Evolutionary conservation across 1,140 invertebrate genomes (phyloP).

Genomic region (Trissolcus basalis): DNA sequence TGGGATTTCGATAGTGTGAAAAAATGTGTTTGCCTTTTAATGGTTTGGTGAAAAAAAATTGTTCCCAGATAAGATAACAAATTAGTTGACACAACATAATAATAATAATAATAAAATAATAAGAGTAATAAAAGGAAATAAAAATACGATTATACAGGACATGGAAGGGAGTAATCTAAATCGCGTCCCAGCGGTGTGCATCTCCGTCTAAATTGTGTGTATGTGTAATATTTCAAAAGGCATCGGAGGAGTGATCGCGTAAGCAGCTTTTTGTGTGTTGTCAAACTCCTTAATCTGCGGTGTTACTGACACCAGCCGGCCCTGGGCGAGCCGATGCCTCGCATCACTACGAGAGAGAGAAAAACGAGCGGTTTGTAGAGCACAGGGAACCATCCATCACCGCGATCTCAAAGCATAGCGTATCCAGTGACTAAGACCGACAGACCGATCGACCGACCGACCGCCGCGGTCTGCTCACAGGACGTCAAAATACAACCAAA

Average conservation of each 20-base stretch:
- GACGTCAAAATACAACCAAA: conserved; percentile 72
- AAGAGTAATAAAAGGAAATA: too few relatives aligned
- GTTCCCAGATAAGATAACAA: too few relatives aligned
- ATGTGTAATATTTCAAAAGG: conserved; percentile 49
- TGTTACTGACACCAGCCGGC: conserved; percentile 63
- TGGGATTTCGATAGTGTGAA: too few relatives aligned
- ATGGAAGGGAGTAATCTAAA: conserved; percentile 5
- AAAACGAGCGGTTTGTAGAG: conserved; percentile 64
- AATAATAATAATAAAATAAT: too few relatives aligned
- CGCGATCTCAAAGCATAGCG: conserved; percentile 69
- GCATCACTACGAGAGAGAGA: conserved; percentile 53
- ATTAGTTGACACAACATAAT: too few relatives aligned
- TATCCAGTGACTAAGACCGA: conserved; percentile 67
- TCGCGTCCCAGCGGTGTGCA: neutral
- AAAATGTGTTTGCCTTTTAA: too few relatives aligned
- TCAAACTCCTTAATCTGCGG: conserved; percentile 59
- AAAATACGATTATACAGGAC: too few relatives aligned
- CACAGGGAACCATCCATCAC: conserved; percentile 75
- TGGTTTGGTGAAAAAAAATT: too few relatives aligned
- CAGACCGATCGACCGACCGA: conserved; percentile 44
- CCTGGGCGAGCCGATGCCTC: conserved; percentile 53
- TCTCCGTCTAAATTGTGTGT: conserved; percentile 38
- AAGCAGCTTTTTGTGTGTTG: conserved; percentile 58
- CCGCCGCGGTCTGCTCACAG: conserved; percentile 58
- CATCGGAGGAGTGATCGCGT: conserved; percentile 44